Percentiles rank a stretch among this genome's conserved stretches.
Evolutionary conservation across 2,113 vertebrate genomes (phyloP).

Genomic region (Nannospalax galili): DNA sequence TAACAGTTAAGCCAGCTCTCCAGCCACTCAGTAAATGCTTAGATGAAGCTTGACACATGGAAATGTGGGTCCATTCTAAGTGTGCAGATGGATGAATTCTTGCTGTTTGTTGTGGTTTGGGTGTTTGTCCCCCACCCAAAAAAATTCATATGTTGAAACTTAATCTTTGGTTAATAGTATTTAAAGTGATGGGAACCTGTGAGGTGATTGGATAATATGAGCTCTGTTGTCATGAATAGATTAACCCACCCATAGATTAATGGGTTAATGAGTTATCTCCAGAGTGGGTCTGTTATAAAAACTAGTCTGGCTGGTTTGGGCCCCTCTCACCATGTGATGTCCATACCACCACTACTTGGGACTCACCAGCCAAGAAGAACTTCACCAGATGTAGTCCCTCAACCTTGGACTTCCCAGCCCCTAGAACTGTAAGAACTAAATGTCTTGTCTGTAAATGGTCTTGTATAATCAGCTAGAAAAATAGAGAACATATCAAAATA

Average conservation of each 20-base stretch:
- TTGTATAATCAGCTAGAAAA: background rate
- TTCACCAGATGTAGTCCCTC: background rate
- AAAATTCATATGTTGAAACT: background rate
- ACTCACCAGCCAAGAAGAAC: background rate
- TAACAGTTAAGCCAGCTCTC: background rate
- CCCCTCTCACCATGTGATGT: background rate
- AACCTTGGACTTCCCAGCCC: background rate
- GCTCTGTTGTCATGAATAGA: background rate
- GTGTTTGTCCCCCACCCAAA: background rate
- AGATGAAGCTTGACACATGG: background rate
- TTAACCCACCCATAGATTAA: background rate
- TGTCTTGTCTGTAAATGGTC: background rate
- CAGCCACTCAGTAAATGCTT: background rate
- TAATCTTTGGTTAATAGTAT: background rate
- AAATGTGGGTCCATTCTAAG: background rate
- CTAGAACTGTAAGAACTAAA: background rate
- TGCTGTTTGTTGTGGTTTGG: background rate
- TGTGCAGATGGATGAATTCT: background rate
- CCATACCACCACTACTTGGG: background rate
- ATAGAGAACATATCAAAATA: background rate
- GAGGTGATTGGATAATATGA: background rate
- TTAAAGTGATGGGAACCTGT: background rate
- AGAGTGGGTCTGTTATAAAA: slow-evolving; percentile 15
- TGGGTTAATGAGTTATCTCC: background rate
- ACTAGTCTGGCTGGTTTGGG: background rate